Evolutionary conservation across 2,888 invertebrate genomes (phyloP), one percentile per base, ranked within the genome.

Genomic region (Pyrgus malvae): DNA sequence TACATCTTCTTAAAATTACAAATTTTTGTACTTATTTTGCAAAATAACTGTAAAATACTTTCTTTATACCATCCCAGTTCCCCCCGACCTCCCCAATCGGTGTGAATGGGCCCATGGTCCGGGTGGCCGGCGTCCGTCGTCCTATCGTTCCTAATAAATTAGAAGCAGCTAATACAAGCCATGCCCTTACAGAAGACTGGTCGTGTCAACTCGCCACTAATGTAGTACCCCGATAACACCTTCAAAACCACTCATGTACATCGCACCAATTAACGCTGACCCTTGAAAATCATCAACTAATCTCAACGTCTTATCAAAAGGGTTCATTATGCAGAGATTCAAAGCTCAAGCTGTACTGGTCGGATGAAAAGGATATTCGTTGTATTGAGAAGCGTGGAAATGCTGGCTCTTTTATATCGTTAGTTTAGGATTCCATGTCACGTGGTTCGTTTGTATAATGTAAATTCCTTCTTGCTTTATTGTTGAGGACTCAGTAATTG

Each of bases 121-220:
- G 89, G 90, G 89, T 89, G 90, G 90, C 88, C 89, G 72, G 80
- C 85, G 88, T 87, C 83, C 80, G 85, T 88, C 89, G 80, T 76
- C 75, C 79, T 90, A 90, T 90, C 90, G 78, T 80, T 79, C 81
- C 76, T 83, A 87, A 90, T 90, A 90, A 90, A 90, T 90, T 90
- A 90, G 85, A 73, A 82, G 81, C 83, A 83, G 80, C 86, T 90
- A 89, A 89, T 84, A 88, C 87, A 87, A 83, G 81, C 78, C 75
- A 74, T 80, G 80, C 77, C 81, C 79, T 83, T 80, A 89, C 89
- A 88, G 89, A 83, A 87, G 87, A 88, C 88, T 86, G 83, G 82
- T 70, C 79, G 78, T 83, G 88, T 87, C 88, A 86, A 80, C 77
- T 76, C 77, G 72, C 76, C 79, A 83, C 87, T 89, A 89, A 89